A percentile compares a stretch with the other conserved stretches of the same genome.
Conservation (phyloP, 2,888 invertebrate genomes). For the Tetropium fuscum region DNA sequence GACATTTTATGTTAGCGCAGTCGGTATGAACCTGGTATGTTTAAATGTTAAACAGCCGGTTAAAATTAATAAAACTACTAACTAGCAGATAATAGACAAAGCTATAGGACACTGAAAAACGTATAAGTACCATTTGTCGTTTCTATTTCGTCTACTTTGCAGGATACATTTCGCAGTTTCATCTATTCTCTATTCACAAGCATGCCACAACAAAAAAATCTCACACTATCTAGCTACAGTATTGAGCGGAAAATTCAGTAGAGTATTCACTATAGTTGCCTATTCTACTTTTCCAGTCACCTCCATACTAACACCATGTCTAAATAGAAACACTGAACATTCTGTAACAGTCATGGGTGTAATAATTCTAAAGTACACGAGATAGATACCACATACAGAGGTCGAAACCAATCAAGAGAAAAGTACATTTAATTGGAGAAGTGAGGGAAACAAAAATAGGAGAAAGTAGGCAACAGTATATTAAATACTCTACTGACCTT, state of each 20-base stretch:
- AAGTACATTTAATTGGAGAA: constrained; percentile 29
- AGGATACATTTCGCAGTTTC: too few species aligned
- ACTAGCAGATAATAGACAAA: too few species aligned
- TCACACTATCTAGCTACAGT: constrained; percentile 5
- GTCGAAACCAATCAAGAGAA: not conserved
- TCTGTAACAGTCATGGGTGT: constrained; percentile 1
- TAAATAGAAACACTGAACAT: constrained; percentile 31
- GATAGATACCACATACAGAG: constrained; percentile 10
- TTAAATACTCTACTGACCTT: constrained; percentile 59
- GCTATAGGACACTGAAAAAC: too few species aligned
- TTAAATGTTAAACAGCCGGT: too few species aligned
- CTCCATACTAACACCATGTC: constrained; percentile 26
- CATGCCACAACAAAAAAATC: constrained; percentile 21
- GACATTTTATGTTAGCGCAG: too few species aligned
- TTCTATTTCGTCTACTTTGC: too few species aligned
- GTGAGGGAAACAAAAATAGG: constrained; percentile 45
- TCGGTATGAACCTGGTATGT: too few species aligned
- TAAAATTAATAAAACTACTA: too few species aligned
- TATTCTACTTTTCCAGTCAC: constrained; percentile 39
- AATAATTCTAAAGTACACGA: constrained; percentile 16
- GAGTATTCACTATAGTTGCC: constrained; percentile 46
- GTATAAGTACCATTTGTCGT: too few species aligned
- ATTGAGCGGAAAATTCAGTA: constrained; percentile 35
- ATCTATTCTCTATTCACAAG: not conserved
- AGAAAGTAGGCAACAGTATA: constrained; percentile 57